Evolutionary conservation across 2,113 vertebrate species (phyloP).

Genomic region (Platanista minor): DNA sequence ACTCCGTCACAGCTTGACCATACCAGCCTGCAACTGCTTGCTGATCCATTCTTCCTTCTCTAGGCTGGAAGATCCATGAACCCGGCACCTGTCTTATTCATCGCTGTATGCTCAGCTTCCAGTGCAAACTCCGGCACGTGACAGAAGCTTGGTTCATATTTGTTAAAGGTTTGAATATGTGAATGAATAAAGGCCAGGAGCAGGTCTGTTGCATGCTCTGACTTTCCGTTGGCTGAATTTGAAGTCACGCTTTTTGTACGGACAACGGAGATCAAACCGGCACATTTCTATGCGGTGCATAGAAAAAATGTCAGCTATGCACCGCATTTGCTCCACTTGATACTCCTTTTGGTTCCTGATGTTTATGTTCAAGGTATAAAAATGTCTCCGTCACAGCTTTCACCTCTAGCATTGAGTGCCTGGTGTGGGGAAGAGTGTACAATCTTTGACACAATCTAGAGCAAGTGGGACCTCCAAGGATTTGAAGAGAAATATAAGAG

Average conservation of each 20-base stretch:
- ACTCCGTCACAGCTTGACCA: neutral
- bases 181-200: neutral
- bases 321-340: neutral
- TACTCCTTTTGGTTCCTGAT: slow-evolving; percentile 8
- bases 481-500: slow-evolving; percentile 36
- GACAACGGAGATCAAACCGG: neutral
- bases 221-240: neutral
- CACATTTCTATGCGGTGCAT: no score
- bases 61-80: neutral
- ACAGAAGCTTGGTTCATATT: neutral
- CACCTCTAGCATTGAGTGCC: slow-evolving; percentile 13
- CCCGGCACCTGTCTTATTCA: neutral
- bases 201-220: neutral
- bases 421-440: neutral
- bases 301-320: neutral
- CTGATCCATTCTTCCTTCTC: neutral
- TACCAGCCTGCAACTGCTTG: neutral
- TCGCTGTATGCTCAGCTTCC: neutral
- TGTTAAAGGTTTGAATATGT: neutral
- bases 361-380: slow-evolving; percentile 26
- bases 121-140: neutral
- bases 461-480: neutral
- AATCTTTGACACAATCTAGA: slow-evolving; percentile 19
- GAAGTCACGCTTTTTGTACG: neutral
- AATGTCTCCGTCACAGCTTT: slow-evolving; percentile 26